A percentile compares a stretch with the other conserved stretches of the same genome.
Conservation (phyloP, 2,797 vertebrate genomes). For the Alauda arvensis region DNA sequence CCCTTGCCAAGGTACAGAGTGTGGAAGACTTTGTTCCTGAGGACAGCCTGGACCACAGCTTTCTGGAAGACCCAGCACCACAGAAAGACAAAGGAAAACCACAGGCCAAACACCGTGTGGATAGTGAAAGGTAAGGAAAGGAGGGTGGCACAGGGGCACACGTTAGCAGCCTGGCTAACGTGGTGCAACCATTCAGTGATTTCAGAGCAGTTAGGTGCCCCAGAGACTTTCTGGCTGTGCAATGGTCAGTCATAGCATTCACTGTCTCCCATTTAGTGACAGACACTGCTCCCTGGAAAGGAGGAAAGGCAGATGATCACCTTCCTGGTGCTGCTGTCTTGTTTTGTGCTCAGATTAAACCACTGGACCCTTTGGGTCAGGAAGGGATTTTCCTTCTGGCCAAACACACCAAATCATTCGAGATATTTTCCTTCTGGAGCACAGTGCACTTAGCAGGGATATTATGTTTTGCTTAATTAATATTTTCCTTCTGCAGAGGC, state of each 20-base stretch:
- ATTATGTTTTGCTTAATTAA: background rate
- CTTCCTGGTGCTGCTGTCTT: background rate
- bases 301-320: background rate
- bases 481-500: background rate
- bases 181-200: background rate
- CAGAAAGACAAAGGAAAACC: conserved; percentile 61
- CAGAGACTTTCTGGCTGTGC: background rate
- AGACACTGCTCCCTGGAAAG: background rate
- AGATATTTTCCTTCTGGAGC: background rate
- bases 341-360: background rate
- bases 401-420: background rate
- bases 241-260: accelerated
- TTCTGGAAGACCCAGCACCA: conserved; percentile 83
- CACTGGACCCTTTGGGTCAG: background rate
- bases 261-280: background rate
- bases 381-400: background rate
- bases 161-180: background rate
- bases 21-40: conserved; percentile 94
- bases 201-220: background rate
- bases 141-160: background rate
- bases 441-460: background rate
- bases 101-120: conserved; percentile 8
- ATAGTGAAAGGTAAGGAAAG: conserved; percentile 86
- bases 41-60: conserved; percentile 87
- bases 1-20: conserved; percentile 72